Evolutionary conservation across 2,888 invertebrate species (phyloP), one percentile per base, ranked within the genome.

Genomic region (Drosophila paramelanica): DNA sequence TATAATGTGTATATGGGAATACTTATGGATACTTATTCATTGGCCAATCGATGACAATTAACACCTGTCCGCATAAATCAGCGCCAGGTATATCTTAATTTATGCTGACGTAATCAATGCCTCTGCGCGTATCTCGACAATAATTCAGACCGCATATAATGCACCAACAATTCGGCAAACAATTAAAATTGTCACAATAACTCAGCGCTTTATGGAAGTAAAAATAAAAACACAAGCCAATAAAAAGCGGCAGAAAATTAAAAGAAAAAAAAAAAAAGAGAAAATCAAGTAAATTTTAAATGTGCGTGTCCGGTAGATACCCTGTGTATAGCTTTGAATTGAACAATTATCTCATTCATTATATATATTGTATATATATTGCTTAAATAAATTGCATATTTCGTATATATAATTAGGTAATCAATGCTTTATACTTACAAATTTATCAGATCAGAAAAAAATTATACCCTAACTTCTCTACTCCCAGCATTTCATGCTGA

Each of bases 31-130:
- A 73, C 64, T 77, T 61, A 55, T 14, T 77, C 73, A 76, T 76
- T 77, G 60, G 73, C 73, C 76, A 73, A 73, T 76, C 73, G 59
- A 76, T 76, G 77, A 66, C 65, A 74, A 73, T 79, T 77, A 80
- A 75, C 79, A 79, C 67, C 79, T 79, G 80, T 80, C 77, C 75
- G 59, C 68, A 69, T 80, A 72, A 79, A 79, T 79, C 70, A 50
- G 17, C 25, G 53, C 25, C 67, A 57, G 67, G 53, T 64, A 84
- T 84, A 84, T 87, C 87, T 84, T 70, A 81, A 84, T 84, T 84
- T 84, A 84, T 78, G 75, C 46, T 84, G 83, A 79, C 77, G 84
- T 81, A 84, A 84, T 84, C 83, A 71, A 81, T 70, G 85, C 78
- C 58, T 67, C 67, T 67, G 70, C 73, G 27, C 41, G 52, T 84